These are phyloP conservation scores for Hetaerina americana DNA, from an alignment of 1,140 invertebrate genomes.

Conservation along the genomic window DNA sequence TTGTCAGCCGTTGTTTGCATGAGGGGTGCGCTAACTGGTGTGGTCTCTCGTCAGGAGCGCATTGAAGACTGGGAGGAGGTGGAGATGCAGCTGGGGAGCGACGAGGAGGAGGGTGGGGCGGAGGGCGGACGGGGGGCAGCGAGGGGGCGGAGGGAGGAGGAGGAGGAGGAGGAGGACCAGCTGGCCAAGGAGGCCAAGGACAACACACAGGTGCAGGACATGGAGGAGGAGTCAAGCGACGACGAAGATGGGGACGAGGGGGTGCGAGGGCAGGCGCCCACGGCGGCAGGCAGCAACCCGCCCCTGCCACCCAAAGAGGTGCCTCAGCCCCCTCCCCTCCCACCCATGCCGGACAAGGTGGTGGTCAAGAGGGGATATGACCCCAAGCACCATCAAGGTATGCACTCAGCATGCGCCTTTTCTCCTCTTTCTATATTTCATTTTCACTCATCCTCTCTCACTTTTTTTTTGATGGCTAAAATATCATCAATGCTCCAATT, in stretches of 20 bases:
- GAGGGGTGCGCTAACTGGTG: no score
- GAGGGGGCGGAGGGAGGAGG: slow-evolving; percentile 28
- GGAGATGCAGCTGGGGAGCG: slow-evolving; percentile 63
- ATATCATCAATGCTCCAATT: no score
- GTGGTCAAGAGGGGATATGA: slow-evolving; percentile 94
- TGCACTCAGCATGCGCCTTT: no score
- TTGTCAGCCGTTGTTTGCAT: no score
- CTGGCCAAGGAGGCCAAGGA: slow-evolving; percentile 26
- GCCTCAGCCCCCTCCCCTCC: slow-evolving; percentile 54
- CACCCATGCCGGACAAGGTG: slow-evolving; percentile 84
- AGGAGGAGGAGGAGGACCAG: slow-evolving; percentile 40
- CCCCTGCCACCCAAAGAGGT: slow-evolving; percentile 19
- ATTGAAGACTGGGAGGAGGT: slow-evolving; percentile 50
- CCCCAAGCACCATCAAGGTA: slow-evolving; percentile 58
- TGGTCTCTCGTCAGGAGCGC: slow-evolving; percentile 40
- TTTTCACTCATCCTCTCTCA: no score
- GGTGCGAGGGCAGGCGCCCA: slow-evolving; percentile 36
- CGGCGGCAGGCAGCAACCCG: slow-evolving; percentile 18
- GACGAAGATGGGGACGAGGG: slow-evolving; percentile 41
- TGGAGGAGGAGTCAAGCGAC: slow-evolving; percentile 76
- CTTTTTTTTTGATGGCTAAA: no score
- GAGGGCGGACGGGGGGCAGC: slow-evolving; percentile 40
- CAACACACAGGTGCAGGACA: slow-evolving; percentile 58
- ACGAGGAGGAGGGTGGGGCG: slow-evolving; percentile 38
- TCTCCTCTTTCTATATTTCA: no score